These are phyloP conservation scores for Spodoptera exigua DNA, from an alignment of 2,888 invertebrate species.

Conservation along the genomic window DNA sequence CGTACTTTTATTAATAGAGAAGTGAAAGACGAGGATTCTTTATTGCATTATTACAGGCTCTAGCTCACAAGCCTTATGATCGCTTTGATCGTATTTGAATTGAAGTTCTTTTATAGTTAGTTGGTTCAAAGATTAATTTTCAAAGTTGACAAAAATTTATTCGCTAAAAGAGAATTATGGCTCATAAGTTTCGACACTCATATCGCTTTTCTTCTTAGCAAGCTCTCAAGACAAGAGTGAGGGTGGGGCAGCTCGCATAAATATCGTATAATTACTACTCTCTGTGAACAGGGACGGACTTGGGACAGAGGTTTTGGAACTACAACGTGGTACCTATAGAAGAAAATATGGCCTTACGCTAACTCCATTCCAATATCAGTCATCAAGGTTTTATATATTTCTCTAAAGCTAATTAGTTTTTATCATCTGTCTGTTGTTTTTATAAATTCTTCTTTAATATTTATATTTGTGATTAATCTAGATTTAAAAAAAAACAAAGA, in stretches of 20 bases:
- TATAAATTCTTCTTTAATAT: constrained; percentile 3
- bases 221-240: constrained; percentile 65
- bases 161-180: constrained; percentile 54
- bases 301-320: constrained; percentile 5
- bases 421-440: constrained; percentile 1
- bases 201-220: constrained; percentile 69
- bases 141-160: constrained; percentile 48
- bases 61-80: constrained; percentile 32
- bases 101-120: constrained; percentile 43
- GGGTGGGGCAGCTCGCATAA: constrained; percentile 73
- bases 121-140: constrained; percentile 49
- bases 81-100: constrained; percentile 46
- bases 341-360: not conserved
- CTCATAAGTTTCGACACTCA: constrained; percentile 68
- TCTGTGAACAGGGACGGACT: constrained; percentile 64
- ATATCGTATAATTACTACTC: constrained; percentile 81
- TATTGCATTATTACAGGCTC: constrained; percentile 39
- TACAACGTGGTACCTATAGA: not conserved
- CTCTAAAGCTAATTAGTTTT: not conserved
- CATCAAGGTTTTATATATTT: not conserved
- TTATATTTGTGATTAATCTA: not conserved
- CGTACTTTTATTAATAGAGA: constrained; percentile 49
- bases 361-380: not conserved
- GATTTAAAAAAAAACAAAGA: constrained; percentile 2
- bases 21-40: constrained; percentile 37